Evolutionary conservation across 2,888 invertebrate genomes (phyloP).

Genomic region (Iselma pallidipennis): DNA sequence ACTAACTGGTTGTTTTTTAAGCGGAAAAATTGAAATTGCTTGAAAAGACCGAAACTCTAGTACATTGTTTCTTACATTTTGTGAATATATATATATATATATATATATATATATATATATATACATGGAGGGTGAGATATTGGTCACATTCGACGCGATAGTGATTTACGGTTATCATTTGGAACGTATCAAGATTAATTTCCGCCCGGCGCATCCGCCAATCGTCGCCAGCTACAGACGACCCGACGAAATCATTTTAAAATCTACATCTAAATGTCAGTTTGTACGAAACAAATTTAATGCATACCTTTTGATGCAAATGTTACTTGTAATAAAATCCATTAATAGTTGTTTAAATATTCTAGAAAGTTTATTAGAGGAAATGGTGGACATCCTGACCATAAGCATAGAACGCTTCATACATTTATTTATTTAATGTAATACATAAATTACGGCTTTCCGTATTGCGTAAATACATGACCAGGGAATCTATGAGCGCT

Average conservation of each 20-base stretch:
- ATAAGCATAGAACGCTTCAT: slow-evolving; percentile 37
- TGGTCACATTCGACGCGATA: slow-evolving; percentile 31
- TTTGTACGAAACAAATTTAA: slow-evolving; percentile 33
- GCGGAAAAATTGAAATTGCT: slow-evolving; percentile 46
- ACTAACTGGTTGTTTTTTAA: slow-evolving; percentile 48
- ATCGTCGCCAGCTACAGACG: slow-evolving; percentile 24
- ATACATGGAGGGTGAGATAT: slow-evolving; percentile 27
- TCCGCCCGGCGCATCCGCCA: slow-evolving; percentile 27
- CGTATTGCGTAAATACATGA: slow-evolving; percentile 46
- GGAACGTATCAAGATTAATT: slow-evolving; percentile 33
- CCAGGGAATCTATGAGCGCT: slow-evolving; percentile 37
- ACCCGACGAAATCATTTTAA: slow-evolving; percentile 27
- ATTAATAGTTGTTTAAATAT: slow-evolving; percentile 49
- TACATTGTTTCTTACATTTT: slow-evolving; percentile 33
- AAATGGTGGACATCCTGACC: slow-evolving; percentile 35
- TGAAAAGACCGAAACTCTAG: slow-evolving; percentile 35
- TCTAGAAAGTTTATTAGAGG: slow-evolving; percentile 47
- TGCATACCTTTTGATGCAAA: slow-evolving; percentile 39
- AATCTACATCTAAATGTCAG: slow-evolving; percentile 31
- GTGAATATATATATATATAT: slow-evolving; percentile 19
- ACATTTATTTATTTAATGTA: slow-evolving; percentile 52
- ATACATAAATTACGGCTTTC: slow-evolving; percentile 48
- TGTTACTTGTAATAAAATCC: slow-evolving; percentile 40
- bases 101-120: slow-evolving; percentile 10
- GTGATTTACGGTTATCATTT: slow-evolving; percentile 33